Evolutionary conservation across 1,140 invertebrate species (phyloP).

Genomic region (Capitella teleta): DNA sequence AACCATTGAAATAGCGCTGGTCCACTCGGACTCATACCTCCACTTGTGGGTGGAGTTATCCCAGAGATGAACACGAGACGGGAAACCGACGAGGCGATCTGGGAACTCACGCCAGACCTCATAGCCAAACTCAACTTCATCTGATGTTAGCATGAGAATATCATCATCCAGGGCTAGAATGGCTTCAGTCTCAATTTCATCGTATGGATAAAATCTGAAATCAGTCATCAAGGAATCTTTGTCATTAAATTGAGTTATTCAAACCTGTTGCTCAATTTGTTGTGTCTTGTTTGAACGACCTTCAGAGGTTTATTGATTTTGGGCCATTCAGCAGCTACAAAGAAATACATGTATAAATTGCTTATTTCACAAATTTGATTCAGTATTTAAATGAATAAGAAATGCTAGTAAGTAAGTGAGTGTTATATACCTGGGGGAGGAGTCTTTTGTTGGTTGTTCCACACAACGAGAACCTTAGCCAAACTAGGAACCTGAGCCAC

Average conservation of each 20-base stretch:
- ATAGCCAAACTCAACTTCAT: constrained; percentile 98
- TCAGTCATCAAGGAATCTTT: constrained; percentile 4
- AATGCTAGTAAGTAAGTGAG: too few relatives aligned
- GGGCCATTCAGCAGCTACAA: constrained; percentile 67
- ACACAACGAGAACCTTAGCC: constrained; percentile 93
- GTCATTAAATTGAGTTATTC: constrained; percentile 7
- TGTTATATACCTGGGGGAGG: constrained; percentile 52
- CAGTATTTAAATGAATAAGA: too few relatives aligned
- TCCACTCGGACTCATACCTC: constrained; percentile 82
- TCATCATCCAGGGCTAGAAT: constrained; percentile 96
- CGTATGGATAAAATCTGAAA: constrained; percentile 85
- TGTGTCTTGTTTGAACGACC: constrained; percentile 79
- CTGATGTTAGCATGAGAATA: constrained; percentile 87
- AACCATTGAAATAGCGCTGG: constrained; percentile 59
- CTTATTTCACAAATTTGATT: too few relatives aligned
- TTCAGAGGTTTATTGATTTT: constrained; percentile 77
- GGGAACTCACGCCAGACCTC: constrained; percentile 93
- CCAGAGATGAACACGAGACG: constrained; percentile 92
- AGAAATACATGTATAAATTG: too few relatives aligned
- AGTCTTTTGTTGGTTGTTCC: constrained; percentile 85
- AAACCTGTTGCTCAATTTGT: constrained; percentile 83
- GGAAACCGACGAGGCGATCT: constrained; percentile 93
- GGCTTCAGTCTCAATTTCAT: constrained; percentile 94
- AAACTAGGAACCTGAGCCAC: constrained; percentile 86
- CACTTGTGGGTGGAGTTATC: constrained; percentile 60